These are phyloP conservation scores for Anadara kagoshimensis DNA, from an alignment of 1,140 invertebrate species.

Conservation along the genomic window DNA sequence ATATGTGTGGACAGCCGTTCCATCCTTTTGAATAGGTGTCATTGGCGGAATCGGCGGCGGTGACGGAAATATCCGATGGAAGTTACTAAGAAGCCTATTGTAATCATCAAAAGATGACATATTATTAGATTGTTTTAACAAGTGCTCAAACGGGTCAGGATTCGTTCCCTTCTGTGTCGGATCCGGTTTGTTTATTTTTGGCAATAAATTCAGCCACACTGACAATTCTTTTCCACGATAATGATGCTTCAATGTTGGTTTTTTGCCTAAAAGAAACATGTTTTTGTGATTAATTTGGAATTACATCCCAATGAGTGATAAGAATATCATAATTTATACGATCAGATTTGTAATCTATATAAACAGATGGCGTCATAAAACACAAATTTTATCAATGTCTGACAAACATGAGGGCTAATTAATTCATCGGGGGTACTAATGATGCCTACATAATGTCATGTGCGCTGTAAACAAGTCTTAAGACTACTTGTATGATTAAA, in stretches of 20 bases:
- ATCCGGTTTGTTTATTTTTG: constrained; percentile 91
- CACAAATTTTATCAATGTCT: too few species aligned
- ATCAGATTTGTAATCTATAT: too few species aligned
- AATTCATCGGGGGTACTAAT: too few species aligned
- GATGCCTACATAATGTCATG: too few species aligned
- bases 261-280: constrained; percentile 32
- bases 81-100: constrained; percentile 59
- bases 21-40: constrained; percentile 18
- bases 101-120: constrained; percentile 61
- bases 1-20: constrained; percentile 12
- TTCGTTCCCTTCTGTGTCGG: constrained; percentile 77
- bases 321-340: too few species aligned
- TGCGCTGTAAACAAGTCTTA: too few species aligned
- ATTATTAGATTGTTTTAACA: constrained; percentile 80
- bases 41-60: constrained; percentile 68
- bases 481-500: too few species aligned
- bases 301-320: too few species aligned
- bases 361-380: too few species aligned
- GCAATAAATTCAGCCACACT: constrained; percentile 96
- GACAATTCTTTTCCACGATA: constrained; percentile 95
- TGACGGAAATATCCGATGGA: constrained; percentile 61
- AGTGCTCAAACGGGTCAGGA: constrained; percentile 83
- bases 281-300: too few species aligned
- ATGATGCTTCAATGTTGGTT: constrained; percentile 85
- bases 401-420: too few species aligned